phyloP scores from a whole-genome alignment of 2,113 vertebrate genomes.

The cat (Felis catus) region F.catus_Fca126_mat1.0 CM031413.1:94056001-94056500 shows the following conservation, averaged over 20 bases:
- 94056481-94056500: constrained; percentile 45
- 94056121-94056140: constrained; percentile 32
- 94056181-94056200: constrained; percentile 39
- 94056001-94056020: constrained; percentile 24
- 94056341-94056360: background rate
- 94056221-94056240: constrained; percentile 48
- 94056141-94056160: background rate
- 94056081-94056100: constrained; percentile 53
- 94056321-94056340: constrained; percentile 46
- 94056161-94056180: background rate
- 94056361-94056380: constrained; percentile 43
- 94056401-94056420: constrained; percentile 24
- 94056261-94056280: background rate
- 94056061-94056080: constrained; percentile 48
- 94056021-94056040: constrained; percentile 38
- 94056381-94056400: constrained; percentile 30
- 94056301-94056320: constrained; percentile 22
- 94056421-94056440: constrained; percentile 39
- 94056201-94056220: constrained; percentile 28
- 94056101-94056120: constrained; percentile 31
- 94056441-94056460: constrained; percentile 21
- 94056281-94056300: constrained; percentile 34
- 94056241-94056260: constrained; percentile 16
- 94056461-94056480: background rate
- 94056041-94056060: background rate